phyloP scores from a whole-genome alignment of 2,888 invertebrate species.

The Onchidella celtica region DNA sequence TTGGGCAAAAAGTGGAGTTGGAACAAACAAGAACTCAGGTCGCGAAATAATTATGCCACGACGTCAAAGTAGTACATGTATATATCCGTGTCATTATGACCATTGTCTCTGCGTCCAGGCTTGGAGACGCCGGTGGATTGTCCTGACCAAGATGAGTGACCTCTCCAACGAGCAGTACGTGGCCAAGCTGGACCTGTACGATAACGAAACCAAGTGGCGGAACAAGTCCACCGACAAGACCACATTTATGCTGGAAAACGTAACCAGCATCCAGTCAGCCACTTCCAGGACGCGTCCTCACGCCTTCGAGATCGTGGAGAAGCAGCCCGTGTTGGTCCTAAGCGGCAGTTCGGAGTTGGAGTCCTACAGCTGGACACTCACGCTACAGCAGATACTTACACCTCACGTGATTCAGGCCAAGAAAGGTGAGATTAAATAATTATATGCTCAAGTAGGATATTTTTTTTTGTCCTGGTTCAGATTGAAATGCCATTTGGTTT shows the following conservation, averaged over 20 bases:
- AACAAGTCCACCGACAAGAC: conserved; percentile 59
- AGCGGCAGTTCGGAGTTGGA: conserved; percentile 63
- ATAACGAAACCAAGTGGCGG: conserved; percentile 59
- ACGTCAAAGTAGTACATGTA: no score
- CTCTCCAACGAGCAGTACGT: conserved; percentile 61
- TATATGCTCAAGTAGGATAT: no score
- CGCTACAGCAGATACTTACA: conserved; percentile 66
- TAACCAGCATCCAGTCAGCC: conserved; percentile 62
- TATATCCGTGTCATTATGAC: no score
- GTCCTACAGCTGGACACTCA: conserved; percentile 65
- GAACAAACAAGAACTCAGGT: no score
- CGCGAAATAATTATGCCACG: no score
- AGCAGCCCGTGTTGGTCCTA: conserved; percentile 64
- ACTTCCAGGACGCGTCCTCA: conserved; percentile 66
- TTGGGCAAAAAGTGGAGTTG: no score
- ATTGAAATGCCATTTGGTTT: no score
- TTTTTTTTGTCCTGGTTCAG: no score
- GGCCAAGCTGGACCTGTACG: conserved; percentile 66
- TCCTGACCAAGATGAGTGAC: conserved; percentile 69
- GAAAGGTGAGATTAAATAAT: conserved; percentile 56
- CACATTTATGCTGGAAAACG: conserved; percentile 68
- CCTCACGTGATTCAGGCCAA: conserved; percentile 56
- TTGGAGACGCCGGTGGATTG: conserved; percentile 71
- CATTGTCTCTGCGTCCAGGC: no score
- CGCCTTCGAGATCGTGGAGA: conserved; percentile 70